Percentiles rank a stretch among this genome's conserved stretches.
Conservation (phyloP, 2,888 invertebrate species). For the Trissolcus japonicus region DNA sequence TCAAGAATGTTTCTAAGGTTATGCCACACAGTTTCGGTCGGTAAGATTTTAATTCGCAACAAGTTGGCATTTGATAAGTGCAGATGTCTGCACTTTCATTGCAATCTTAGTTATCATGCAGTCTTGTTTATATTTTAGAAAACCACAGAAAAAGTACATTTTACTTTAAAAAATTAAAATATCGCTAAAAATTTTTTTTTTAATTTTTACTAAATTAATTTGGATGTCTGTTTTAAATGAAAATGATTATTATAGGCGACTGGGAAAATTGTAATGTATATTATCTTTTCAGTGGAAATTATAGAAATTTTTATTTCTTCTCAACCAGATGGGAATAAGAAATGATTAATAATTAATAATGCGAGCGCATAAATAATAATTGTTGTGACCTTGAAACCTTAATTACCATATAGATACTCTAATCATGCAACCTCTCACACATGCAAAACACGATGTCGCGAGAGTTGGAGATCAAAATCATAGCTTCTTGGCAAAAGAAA, state of each 20-base stretch:
- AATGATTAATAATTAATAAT: conserved; percentile 5
- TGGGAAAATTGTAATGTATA: no score
- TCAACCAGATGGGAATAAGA: no score
- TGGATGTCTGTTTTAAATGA: no score
- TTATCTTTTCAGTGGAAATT: no score
- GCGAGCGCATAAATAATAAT: conserved; percentile 2
- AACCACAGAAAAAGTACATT: neutral
- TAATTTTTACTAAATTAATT: neutral
- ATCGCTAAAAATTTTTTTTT: neutral
- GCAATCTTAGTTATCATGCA: neutral
- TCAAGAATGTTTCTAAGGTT: neutral
- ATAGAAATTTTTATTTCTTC: no score
- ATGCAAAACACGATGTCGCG: neutral
- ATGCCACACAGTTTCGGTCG: conserved; percentile 12
- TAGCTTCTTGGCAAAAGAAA: neutral
- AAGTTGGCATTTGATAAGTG: neutral
- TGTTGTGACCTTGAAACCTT: conserved; percentile 10
- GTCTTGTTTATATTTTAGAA: no score
- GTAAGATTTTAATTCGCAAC: conserved; percentile 10
- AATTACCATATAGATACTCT: conserved; percentile 20
- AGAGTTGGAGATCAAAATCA: conserved; percentile 16
- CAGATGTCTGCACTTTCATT: conserved; percentile 6
- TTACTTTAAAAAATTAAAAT: neutral
- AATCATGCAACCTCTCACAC: conserved; percentile 7
- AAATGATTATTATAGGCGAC: no score